Conservation (phyloP, 30 jellyfish, hydroid and myxozoan species). For the Sanderia malayensis region DNA sequence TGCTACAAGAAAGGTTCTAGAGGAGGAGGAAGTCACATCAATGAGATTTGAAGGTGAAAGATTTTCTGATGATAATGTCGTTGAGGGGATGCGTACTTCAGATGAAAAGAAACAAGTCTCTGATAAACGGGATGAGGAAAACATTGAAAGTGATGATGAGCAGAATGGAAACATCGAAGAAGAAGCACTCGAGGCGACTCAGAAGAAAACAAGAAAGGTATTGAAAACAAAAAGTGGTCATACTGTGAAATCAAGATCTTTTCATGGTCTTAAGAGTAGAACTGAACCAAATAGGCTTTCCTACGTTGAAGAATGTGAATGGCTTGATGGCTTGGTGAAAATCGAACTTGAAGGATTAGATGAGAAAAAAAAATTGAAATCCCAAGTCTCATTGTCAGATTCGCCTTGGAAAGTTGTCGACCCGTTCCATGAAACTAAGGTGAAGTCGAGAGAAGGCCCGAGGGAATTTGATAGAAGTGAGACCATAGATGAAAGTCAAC, state of each 20-base stretch:
- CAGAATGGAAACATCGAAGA: no score
- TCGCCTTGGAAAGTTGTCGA: slow-evolving; percentile 11
- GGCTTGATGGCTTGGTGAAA: slow-evolving; percentile 56
- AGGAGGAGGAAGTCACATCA: no score
- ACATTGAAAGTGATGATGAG: no score
- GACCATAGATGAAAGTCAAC: slow-evolving; percentile 47
- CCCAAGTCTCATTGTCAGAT: neutral
- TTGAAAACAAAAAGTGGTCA: slow-evolving; percentile 52
- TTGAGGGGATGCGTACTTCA: no score
- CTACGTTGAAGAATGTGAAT: slow-evolving; percentile 52
- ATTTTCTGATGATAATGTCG: no score
- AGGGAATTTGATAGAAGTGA: slow-evolving; percentile 33
- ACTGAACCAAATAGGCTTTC: slow-evolving; percentile 30
- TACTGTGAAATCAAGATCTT: slow-evolving; percentile 40
- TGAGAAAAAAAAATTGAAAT: slow-evolving; percentile 2
- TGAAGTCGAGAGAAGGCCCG: slow-evolving; percentile 6
- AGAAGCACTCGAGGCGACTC: neutral
- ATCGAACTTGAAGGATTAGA: slow-evolving; percentile 46
- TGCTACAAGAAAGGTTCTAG: no score
- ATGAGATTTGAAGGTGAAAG: no score
- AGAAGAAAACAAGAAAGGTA: slow-evolving; percentile 33
- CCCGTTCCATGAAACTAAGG: slow-evolving; percentile 2
- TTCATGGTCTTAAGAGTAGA: slow-evolving; percentile 49
- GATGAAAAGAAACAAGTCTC: no score
- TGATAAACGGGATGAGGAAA: no score